Conservation (phyloP, 2,888 invertebrate species). For the Meteorus cinctellus region DNA sequence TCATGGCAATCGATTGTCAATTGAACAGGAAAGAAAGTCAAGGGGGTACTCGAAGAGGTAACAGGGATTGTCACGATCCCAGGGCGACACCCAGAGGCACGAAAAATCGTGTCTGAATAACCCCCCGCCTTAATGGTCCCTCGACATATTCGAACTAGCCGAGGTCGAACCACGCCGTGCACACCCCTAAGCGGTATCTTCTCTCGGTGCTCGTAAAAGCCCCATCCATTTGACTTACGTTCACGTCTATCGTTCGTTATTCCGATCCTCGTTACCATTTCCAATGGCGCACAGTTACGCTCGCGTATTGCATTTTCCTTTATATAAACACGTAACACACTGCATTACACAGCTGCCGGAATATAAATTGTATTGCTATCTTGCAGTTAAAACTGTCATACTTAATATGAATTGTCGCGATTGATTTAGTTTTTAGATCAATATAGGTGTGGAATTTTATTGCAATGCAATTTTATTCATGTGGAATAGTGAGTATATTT, state of each 20-base stretch:
- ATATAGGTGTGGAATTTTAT: conserved; percentile 12
- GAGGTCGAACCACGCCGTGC: conserved; percentile 48
- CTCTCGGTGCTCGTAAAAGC: conserved; percentile 63
- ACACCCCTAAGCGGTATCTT: conserved; percentile 49
- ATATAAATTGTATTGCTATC: conserved; percentile 2
- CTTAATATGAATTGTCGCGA: conserved; percentile 1
- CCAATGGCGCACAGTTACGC: conserved; percentile 1
- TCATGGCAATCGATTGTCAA: conserved; percentile 31
- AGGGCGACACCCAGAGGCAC: conserved; percentile 38
- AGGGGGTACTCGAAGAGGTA: conserved; percentile 25
- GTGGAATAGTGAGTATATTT: conserved; percentile 5
- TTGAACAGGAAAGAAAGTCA: conserved; percentile 38
- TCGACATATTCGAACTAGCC: conserved; percentile 48
- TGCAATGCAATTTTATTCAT: conserved; percentile 13
- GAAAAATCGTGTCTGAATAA: conserved; percentile 51
- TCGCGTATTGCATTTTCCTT: not conserved
- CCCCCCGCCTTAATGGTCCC: conserved; percentile 49
- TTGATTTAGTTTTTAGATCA: conserved; percentile 19
- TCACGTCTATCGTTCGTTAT: conserved; percentile 61
- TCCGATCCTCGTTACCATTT: conserved; percentile 59
- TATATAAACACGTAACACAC: not conserved
- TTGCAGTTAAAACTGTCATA: not conserved
- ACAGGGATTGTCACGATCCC: conserved; percentile 36
- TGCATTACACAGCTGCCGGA: not conserved
- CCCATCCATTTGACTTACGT: conserved; percentile 66